Conservation (phyloP, 64 coral and sea anemone genomes). For the Stylophora pistillata region DNA sequence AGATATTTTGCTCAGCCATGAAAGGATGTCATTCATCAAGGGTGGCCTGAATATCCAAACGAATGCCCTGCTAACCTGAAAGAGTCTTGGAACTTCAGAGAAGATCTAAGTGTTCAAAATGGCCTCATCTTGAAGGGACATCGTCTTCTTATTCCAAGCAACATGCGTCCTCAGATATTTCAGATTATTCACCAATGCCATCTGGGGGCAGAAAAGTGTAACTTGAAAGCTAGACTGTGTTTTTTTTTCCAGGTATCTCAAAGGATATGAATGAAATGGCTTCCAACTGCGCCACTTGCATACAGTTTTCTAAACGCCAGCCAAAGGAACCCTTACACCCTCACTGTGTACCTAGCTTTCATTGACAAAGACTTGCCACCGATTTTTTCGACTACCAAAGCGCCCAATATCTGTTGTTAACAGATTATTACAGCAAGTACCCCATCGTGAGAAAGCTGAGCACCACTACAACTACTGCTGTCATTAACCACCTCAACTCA, state of each 20-base stretch:
- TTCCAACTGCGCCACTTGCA: conserved; percentile 28
- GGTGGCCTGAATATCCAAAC: conserved; percentile 39
- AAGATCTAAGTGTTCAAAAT: conserved; percentile 61
- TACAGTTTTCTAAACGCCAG: conserved; percentile 58
- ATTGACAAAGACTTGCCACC: conserved; percentile 43
- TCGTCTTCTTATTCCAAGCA: conserved; percentile 29
- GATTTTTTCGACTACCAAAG: conserved; percentile 48
- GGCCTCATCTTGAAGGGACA: conserved; percentile 48
- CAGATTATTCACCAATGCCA: conserved; percentile 46
- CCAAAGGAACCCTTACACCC: conserved; percentile 49
- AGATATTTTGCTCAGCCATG: conserved; percentile 35
- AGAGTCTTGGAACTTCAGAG: conserved; percentile 51
- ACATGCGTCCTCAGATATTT: conserved; percentile 29
- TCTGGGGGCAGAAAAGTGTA: conserved; percentile 46
- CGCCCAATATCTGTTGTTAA: background rate
- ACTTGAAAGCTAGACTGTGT: conserved; percentile 51
- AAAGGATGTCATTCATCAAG: conserved; percentile 48
- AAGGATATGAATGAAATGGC: conserved; percentile 39
- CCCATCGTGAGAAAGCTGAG: too few species aligned
- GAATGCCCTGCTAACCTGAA: conserved; percentile 23
- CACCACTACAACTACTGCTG: too few species aligned
- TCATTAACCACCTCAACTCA: too few species aligned
- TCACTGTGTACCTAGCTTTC: conserved; percentile 61
- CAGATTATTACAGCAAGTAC: background rate
- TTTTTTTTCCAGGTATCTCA: conserved; percentile 60